These are phyloP conservation scores for Stylophora pistillata DNA, from an alignment of 64 coral and sea anemone genomes.

Conservation along the genomic window DNA sequence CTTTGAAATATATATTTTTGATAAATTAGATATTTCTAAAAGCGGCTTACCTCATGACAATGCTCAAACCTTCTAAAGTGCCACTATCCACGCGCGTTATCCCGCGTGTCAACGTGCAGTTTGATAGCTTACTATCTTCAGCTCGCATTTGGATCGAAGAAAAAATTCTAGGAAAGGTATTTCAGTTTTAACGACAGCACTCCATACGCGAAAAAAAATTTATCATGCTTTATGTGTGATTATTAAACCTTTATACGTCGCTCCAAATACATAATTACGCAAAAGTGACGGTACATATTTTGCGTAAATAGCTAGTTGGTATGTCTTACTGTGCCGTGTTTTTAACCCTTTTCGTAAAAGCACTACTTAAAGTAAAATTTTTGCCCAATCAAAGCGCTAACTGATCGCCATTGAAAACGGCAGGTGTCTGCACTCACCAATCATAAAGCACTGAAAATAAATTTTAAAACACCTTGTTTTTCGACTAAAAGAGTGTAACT, in stretches of 20 bases:
- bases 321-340: too few species aligned
- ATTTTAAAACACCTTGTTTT: not conserved
- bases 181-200: too few species aligned
- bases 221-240: too few species aligned
- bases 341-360: too few species aligned
- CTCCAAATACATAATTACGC: too few species aligned
- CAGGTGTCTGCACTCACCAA: not conserved
- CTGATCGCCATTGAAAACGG: not conserved
- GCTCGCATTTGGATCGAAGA: constrained; percentile 54
- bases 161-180: constrained; percentile 56
- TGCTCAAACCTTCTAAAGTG: constrained; percentile 30
- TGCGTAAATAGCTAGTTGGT: too few species aligned
- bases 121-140: constrained; percentile 55
- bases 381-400: too few species aligned
- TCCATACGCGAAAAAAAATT: too few species aligned
- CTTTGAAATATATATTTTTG: too few species aligned
- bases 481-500: not conserved
- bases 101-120: constrained; percentile 39
- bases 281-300: too few species aligned
- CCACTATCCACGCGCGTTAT: constrained; percentile 55
- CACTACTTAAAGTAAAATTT: too few species aligned
- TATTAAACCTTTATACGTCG: too few species aligned
- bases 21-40: constrained; percentile 8
- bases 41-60: constrained; percentile 61
- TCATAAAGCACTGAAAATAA: not conserved